phyloP scores from a whole-genome alignment of 2,113 vertebrate genomes.

The Thalassarche chlororhynchos region DNA sequence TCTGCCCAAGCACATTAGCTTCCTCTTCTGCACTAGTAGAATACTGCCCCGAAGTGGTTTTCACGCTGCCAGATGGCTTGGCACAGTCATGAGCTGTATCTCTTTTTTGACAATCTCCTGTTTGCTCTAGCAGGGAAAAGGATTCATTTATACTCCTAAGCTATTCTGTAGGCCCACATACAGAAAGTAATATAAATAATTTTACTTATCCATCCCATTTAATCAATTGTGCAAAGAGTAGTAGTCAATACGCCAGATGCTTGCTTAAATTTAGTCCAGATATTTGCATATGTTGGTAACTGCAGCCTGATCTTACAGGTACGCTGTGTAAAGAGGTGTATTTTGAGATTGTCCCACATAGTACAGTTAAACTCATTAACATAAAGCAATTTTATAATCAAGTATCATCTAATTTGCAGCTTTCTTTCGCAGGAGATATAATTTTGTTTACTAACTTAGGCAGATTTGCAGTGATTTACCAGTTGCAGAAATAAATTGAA shows the following conservation, averaged over 20 bases:
- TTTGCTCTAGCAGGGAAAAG: constrained; percentile 75
- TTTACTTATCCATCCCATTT: constrained; percentile 1
- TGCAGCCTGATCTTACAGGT: constrained; percentile 36
- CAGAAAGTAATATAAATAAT: neutral
- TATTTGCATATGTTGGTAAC: neutral
- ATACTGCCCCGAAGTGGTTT: constrained; percentile 76
- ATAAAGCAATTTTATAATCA: neutral
- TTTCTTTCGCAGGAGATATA: constrained; percentile 10
- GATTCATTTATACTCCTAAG: constrained; percentile 44
- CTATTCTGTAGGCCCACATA: neutral
- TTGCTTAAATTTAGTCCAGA: neutral
- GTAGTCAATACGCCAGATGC: neutral
- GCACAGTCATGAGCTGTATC: constrained; percentile 64
- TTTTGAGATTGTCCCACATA: neutral
- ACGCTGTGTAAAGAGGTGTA: neutral
- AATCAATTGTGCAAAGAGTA: neutral
- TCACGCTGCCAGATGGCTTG: constrained; percentile 60
- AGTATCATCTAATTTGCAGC: neutral
- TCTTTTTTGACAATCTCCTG: constrained; percentile 75
- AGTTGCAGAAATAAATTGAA: constrained; percentile 64
- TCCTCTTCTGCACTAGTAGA: constrained; percentile 67
- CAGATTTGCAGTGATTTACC: constrained; percentile 60
- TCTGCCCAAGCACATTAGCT: constrained; percentile 72
- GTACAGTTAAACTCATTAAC: neutral
- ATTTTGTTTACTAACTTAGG: neutral